Conservation (phyloP, 2,113 vertebrate genomes). For the Dipodomys stephensi region DNA sequence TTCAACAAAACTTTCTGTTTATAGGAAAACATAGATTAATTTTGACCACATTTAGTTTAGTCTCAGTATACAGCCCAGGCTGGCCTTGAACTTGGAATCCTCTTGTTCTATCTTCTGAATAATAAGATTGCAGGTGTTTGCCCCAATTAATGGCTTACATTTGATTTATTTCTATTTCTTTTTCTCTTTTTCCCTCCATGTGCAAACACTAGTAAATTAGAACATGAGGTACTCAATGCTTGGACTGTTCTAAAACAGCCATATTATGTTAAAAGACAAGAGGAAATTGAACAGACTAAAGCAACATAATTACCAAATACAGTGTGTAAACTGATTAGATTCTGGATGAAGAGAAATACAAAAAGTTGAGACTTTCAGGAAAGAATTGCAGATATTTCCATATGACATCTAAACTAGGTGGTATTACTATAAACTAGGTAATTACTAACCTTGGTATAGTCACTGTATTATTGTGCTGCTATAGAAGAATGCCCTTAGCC, state of each 20-base stretch:
- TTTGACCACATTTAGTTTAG: background rate
- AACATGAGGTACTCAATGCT: background rate
- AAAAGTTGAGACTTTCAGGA: background rate
- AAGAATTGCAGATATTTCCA: background rate
- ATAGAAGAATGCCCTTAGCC: background rate
- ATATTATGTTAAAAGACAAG: background rate
- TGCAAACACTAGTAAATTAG: constrained; percentile 41
- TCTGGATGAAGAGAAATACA: background rate
- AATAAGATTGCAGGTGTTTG: background rate
- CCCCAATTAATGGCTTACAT: background rate
- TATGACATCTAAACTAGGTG: background rate
- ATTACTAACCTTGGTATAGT: background rate
- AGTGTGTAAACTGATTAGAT: background rate
- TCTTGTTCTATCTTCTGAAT: background rate
- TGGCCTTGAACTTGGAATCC: background rate
- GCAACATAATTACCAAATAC: background rate
- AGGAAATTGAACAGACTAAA: background rate
- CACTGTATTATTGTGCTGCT: background rate
- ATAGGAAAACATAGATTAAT: constrained; percentile 3
- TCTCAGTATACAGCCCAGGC: background rate
- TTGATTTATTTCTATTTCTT: constrained; percentile 17
- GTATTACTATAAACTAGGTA: background rate
- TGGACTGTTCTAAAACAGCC: background rate
- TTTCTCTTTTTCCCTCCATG: background rate
- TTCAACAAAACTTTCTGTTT: background rate